A percentile compares a stretch with the other conserved stretches of the same genome.
These are phyloP conservation scores for Cerceris rybyensis DNA, from an alignment of 2,888 invertebrate species.

Conservation along the genomic window DNA sequence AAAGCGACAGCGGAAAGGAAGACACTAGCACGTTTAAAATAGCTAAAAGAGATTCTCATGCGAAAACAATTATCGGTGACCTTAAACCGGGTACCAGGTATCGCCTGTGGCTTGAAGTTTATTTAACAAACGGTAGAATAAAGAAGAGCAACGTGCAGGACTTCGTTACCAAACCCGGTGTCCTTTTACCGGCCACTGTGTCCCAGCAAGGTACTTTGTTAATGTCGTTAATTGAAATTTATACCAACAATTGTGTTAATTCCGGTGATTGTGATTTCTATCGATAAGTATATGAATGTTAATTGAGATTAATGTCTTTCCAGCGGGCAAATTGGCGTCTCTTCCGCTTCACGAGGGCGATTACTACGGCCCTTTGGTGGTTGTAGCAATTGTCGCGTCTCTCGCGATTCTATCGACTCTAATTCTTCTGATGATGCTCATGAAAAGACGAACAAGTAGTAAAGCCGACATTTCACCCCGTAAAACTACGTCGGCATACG, in stretches of 20 bases:
- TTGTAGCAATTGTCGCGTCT: slow-evolving; percentile 93
- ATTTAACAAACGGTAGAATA: slow-evolving; percentile 94
- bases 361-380: slow-evolving; percentile 94
- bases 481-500: slow-evolving; percentile 94
- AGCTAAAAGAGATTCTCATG: slow-evolving; percentile 88
- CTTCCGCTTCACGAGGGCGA: slow-evolving; percentile 86
- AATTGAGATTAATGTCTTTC: background rate
- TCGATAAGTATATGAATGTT: background rate
- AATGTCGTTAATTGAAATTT: background rate
- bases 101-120: slow-evolving; percentile 94
- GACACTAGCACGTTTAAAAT: slow-evolving; percentile 89
- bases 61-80: slow-evolving; percentile 86
- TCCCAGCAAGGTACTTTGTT: slow-evolving; percentile 82
- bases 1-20: slow-evolving; percentile 89
- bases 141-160: slow-evolving; percentile 95
- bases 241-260: background rate
- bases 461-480: slow-evolving; percentile 92
- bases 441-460: slow-evolving; percentile 86
- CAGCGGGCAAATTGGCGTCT: slow-evolving; percentile 83
- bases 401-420: slow-evolving; percentile 92
- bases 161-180: slow-evolving; percentile 91
- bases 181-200: slow-evolving; percentile 82
- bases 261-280: background rate
- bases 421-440: slow-evolving; percentile 90
- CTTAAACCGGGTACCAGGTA: slow-evolving; percentile 92